phyloP scores from a whole-genome alignment of 1,140 invertebrate species.

The Bombus ignitus region DNA sequence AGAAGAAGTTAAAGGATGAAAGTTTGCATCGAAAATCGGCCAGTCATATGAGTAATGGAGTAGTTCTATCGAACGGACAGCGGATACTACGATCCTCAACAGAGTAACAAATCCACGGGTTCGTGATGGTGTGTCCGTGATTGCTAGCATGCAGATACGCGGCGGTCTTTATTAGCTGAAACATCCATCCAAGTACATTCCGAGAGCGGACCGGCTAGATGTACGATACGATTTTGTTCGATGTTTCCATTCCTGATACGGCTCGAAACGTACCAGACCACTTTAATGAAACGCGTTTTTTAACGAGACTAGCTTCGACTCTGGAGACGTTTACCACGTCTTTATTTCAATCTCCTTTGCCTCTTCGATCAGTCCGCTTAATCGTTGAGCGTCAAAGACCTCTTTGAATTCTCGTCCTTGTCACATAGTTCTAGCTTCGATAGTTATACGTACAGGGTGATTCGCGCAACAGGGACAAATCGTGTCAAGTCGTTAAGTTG shows the following conservation, averaged over 20 bases:
- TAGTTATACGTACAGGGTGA: background rate
- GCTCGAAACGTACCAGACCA: background rate
- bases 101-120: background rate
- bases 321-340: constrained; percentile 23
- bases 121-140: background rate
- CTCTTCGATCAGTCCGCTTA: constrained; percentile 8
- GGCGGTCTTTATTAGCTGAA: constrained; percentile 33
- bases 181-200: background rate
- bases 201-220: background rate
- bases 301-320: constrained; percentile 26
- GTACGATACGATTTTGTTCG: constrained; percentile 23
- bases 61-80: background rate
- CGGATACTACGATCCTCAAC: background rate
- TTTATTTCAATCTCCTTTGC: constrained; percentile 33
- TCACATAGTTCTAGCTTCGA: background rate
- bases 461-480: too few species aligned
- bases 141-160: constrained; percentile 6
- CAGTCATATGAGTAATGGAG: constrained; percentile 6
- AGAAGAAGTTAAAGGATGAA: background rate
- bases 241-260: background rate
- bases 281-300: constrained; percentile 37
- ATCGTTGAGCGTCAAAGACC: background rate
- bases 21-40: background rate
- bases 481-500: fast-evolving
- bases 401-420: background rate